A percentile compares a stretch with the other conserved stretches of the same genome.
Evolutionary conservation across 1,140 invertebrate species (phyloP).

Genomic region (Vollenhovia emeryi): DNA sequence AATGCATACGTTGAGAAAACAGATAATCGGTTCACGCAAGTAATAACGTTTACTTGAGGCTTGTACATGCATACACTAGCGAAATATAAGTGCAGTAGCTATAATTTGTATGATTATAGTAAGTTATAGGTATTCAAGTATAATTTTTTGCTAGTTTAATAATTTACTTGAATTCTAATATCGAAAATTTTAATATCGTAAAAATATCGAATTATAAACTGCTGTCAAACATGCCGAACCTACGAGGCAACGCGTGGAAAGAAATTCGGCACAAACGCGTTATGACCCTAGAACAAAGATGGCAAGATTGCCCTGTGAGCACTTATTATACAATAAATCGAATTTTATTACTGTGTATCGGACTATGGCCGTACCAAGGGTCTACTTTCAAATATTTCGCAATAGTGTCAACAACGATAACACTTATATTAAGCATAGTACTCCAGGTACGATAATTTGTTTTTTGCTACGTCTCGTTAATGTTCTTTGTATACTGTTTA

Average conservation of each 20-base stretch:
- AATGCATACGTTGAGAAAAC: background rate
- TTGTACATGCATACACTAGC: background rate
- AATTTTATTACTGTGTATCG: conserved; percentile 24
- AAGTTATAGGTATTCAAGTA: background rate
- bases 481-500: too few relatives aligned
- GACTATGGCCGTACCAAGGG: conserved; percentile 38
- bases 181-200: too few relatives aligned
- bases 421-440: background rate
- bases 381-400: background rate
- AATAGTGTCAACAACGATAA: background rate
- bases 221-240: background rate
- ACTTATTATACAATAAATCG: conserved; percentile 33
- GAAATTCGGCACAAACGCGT: background rate
- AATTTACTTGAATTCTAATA: background rate
- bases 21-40: background rate
- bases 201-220: background rate
- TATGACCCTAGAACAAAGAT: background rate
- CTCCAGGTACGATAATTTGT: conserved; percentile 11
- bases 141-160: background rate
- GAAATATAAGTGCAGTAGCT: background rate
- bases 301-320: background rate
- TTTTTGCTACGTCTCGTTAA: too few relatives aligned
- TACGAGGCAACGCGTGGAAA: background rate
- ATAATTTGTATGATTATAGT: background rate
- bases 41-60: background rate